These are phyloP conservation scores for Pachymerium ferrugineum DNA, from an alignment of 2,888 invertebrate species.

Conservation along the genomic window DNA sequence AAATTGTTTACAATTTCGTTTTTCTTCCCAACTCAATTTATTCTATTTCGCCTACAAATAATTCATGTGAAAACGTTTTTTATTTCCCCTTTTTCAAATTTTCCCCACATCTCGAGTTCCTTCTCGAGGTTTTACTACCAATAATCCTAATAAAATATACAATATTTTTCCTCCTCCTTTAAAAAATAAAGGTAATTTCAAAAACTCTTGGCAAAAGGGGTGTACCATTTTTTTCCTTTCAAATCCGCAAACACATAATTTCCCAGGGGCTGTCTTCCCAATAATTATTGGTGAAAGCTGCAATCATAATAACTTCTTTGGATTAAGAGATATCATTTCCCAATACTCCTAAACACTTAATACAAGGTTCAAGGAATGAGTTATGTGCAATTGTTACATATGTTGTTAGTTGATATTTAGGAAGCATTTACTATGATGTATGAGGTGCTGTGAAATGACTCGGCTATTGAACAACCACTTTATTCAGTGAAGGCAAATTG, in stretches of 20 bases:
- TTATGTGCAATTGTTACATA: too few species aligned
- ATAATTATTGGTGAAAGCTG: conserved; percentile 15
- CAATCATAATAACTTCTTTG: conserved; percentile 17
- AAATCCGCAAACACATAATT: conserved; percentile 16
- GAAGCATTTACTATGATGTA: too few species aligned
- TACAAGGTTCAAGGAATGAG: too few species aligned
- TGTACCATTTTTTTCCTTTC: conserved; percentile 16
- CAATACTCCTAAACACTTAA: not conserved
- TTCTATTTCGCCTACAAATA: too few species aligned
- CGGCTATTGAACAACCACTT: too few species aligned
- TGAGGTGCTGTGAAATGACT: too few species aligned
- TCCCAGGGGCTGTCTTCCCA: not conserved
- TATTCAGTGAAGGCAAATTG: too few species aligned
- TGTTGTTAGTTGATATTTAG: too few species aligned
- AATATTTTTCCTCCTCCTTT: not conserved
- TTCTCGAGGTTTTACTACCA: not conserved
- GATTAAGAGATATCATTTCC: conserved; percentile 11
- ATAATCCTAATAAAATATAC: not conserved
- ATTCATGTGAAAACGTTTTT: too few species aligned
- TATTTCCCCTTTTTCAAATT: not conserved
- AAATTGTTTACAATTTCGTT: too few species aligned
- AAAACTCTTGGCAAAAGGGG: not conserved
- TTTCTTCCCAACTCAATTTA: too few species aligned
- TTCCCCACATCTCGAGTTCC: not conserved
- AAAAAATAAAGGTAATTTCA: not conserved